A percentile compares a stretch with the other conserved stretches of the same genome.
Conservation (phyloP, 2,888 invertebrate species). For the Melanostoma scalare region DNA sequence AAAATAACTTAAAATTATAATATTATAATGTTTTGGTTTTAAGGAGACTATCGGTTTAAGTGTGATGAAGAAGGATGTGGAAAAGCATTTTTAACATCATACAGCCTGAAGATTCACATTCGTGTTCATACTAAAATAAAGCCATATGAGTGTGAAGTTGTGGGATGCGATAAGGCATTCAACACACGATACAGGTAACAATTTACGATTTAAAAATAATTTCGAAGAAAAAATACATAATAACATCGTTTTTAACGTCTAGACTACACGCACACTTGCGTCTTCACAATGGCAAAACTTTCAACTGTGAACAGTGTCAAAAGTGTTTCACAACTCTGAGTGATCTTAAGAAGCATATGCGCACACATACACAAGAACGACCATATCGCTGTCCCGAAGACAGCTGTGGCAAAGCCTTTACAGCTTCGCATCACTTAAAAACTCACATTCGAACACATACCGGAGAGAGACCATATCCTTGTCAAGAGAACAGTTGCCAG, state of each 20-base stretch:
- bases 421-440: slow-evolving; percentile 96
- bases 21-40: slow-evolving; percentile 7
- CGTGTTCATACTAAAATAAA: slow-evolving; percentile 96
- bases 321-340: slow-evolving; percentile 97
- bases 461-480: slow-evolving; percentile 91
- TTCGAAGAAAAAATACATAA: neutral
- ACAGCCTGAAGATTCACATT: slow-evolving; percentile 96
- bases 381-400: slow-evolving; percentile 92
- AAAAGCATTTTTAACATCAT: slow-evolving; percentile 96
- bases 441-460: slow-evolving; percentile 90
- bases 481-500: slow-evolving; percentile 86
- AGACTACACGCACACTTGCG: slow-evolving; percentile 94
- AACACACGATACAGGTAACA: slow-evolving; percentile 93
- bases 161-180: slow-evolving; percentile 95
- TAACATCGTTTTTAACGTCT: neutral
- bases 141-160: slow-evolving; percentile 93
- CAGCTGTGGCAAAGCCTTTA: slow-evolving; percentile 95
- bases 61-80: slow-evolving; percentile 94
- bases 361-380: slow-evolving; percentile 95
- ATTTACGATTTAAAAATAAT: neutral
- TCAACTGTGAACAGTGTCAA: slow-evolving; percentile 94
- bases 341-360: slow-evolving; percentile 95
- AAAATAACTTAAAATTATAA: neutral
- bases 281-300: slow-evolving; percentile 96
- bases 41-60: slow-evolving; percentile 96